A percentile compares a stretch with the other conserved stretches of the same genome.
Conservation (phyloP, 2,888 invertebrate genomes). For the Pyrocoelia pectoralis region DNA sequence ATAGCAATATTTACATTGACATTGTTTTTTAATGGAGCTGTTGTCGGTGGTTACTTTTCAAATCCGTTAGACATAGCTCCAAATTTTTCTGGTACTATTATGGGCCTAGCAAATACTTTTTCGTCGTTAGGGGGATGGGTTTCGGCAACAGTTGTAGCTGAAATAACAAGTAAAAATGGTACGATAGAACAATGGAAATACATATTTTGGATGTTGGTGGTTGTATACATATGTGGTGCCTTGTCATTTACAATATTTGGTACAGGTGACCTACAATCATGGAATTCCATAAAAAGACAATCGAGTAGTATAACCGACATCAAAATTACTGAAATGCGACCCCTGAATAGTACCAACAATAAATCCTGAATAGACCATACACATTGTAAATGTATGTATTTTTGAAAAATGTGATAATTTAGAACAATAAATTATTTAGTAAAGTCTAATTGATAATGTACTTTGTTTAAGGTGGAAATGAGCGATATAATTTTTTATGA, state of each 20-base stretch:
- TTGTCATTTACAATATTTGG: constrained; percentile 70
- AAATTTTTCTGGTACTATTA: constrained; percentile 88
- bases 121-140: constrained; percentile 85
- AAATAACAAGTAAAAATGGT: constrained; percentile 76
- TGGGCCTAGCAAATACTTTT: constrained; percentile 87
- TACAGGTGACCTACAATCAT: constrained; percentile 70
- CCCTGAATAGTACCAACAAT: constrained; percentile 50
- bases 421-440: no score
- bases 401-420: no score
- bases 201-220: constrained; percentile 82
- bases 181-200: constrained; percentile 81
- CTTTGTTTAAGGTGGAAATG: no score
- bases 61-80: constrained; percentile 90
- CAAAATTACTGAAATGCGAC: constrained; percentile 53
- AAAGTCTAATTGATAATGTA: no score
- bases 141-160: constrained; percentile 82
- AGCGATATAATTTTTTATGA: constrained; percentile 41
- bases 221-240: constrained; percentile 74
- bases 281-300: constrained; percentile 58
- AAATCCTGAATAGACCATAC: no score
- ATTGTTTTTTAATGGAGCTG: constrained; percentile 84
- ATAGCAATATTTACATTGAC: constrained; percentile 81
- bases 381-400: no score
- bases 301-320: constrained; percentile 40
- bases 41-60: constrained; percentile 85